Conservation (phyloP, 2,113 vertebrate genomes). For the Isurus oxyrinchus region DNA sequence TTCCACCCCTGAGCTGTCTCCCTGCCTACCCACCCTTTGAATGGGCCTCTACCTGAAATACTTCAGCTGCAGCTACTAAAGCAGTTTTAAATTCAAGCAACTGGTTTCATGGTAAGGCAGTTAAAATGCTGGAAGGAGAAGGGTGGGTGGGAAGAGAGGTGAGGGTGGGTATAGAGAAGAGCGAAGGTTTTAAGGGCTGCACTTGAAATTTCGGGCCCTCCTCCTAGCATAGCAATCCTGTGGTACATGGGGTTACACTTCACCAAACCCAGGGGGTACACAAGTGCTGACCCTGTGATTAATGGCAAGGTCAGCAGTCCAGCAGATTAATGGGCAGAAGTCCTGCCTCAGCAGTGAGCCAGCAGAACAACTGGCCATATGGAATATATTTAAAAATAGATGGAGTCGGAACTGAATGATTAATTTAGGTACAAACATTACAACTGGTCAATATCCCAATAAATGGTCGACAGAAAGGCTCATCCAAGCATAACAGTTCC, state of each 20-base stretch:
- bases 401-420: background rate
- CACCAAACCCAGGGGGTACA: background rate
- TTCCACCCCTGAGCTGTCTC: background rate
- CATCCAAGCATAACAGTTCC: background rate
- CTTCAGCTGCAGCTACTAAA: too few relatives aligned
- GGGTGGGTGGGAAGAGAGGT: too few relatives aligned
- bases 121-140: background rate
- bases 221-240: background rate
- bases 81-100: too few relatives aligned
- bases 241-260: background rate
- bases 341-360: background rate
- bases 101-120: too few relatives aligned
- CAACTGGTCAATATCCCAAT: background rate
- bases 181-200: background rate
- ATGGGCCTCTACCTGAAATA: too few relatives aligned
- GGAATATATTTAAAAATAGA: background rate
- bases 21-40: background rate
- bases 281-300: background rate
- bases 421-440: background rate
- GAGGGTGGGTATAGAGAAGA: background rate
- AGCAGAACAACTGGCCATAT: background rate
- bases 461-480: background rate
- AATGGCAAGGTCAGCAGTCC: background rate
- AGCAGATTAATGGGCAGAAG: background rate
- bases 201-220: background rate